Percentiles rank a stretch among this genome's conserved stretches.
Conservation (phyloP, 2,888 invertebrate species). For the Crematogaster levior region DNA sequence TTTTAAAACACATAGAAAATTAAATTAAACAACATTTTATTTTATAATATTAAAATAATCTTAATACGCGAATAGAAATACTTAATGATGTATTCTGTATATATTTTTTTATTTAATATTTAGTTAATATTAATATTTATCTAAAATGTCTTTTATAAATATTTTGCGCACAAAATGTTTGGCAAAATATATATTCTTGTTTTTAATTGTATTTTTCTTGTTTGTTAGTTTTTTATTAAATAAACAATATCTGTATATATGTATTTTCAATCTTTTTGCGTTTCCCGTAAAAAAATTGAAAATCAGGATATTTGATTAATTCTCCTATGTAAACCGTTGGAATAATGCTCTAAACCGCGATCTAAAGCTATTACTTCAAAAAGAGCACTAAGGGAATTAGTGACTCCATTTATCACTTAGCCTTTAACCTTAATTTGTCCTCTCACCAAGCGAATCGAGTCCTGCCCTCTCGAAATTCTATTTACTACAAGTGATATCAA, state of each 20-base stretch:
- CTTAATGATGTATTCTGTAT: no score
- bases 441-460: conserved; percentile 22
- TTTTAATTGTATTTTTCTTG: background rate
- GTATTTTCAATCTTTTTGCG: no score
- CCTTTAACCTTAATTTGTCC: conserved; percentile 49
- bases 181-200: background rate
- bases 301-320: conserved; percentile 33
- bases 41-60: background rate
- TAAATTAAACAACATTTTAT: background rate
- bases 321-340: conserved; percentile 13
- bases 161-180: background rate
- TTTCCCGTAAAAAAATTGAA: background rate
- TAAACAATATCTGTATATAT: background rate
- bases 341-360: conserved; percentile 36
- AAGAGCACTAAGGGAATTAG: conserved; percentile 49
- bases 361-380: conserved; percentile 46
- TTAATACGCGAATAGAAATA: background rate
- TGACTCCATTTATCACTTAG: conserved; percentile 49
- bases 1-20: background rate
- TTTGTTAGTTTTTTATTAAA: background rate
- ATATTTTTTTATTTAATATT: no score
- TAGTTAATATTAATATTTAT: no score
- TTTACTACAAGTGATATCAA: conserved; percentile 27
- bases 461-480: background rate
- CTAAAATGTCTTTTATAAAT: background rate